Conservation (phyloP, 2,888 invertebrate genomes). For the Microchrysa polita region DNA sequence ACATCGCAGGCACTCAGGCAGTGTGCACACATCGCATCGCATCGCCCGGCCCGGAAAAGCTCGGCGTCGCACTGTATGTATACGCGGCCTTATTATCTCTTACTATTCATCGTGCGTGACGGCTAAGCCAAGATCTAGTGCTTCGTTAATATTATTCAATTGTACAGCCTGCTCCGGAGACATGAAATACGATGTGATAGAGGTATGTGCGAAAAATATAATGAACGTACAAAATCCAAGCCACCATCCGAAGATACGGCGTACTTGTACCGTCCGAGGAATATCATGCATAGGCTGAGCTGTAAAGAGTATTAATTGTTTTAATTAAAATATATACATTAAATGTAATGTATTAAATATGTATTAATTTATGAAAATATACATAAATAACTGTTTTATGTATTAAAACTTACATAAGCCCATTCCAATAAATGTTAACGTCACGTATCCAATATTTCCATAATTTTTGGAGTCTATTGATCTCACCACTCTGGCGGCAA, state of each 20-base stretch:
- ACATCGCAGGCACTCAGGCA: too few species aligned
- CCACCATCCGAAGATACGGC: slow-evolving; percentile 46
- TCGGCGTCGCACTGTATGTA: too few species aligned
- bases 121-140: slow-evolving; percentile 13
- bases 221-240: slow-evolving; percentile 42
- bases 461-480: slow-evolving; percentile 17
- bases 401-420: slow-evolving; percentile 37
- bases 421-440: slow-evolving; percentile 19
- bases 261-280: slow-evolving; percentile 36
- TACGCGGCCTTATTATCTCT: background rate
- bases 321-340: too few species aligned
- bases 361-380: too few species aligned
- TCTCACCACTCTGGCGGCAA: slow-evolving; percentile 14
- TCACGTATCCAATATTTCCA: slow-evolving; percentile 19
- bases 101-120: slow-evolving; percentile 43
- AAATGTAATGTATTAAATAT: too few species aligned
- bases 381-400: background rate
- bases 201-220: slow-evolving; percentile 43
- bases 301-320: too few species aligned
- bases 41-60: too few species aligned
- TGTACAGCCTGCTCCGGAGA: slow-evolving; percentile 34
- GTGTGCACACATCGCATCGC: too few species aligned
- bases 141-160: slow-evolving; percentile 39
- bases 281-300: slow-evolving; percentile 34
- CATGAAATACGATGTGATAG: slow-evolving; percentile 44